Conservation (phyloP, 2,113 vertebrate species). For the Scopus umbretta region DNA sequence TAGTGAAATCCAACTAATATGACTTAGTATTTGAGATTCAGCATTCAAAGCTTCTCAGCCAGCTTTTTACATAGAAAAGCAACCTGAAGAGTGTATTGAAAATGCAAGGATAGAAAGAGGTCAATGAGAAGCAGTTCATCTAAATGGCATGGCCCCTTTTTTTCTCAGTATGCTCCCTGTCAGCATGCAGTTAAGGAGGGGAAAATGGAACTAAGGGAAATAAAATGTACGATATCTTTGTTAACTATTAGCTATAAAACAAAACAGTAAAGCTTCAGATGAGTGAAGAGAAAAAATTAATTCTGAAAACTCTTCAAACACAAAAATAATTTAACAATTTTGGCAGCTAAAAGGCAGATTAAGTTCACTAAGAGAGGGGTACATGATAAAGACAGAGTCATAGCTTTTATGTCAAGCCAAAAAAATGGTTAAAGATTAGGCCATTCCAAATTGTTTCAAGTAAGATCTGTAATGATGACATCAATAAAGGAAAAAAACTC, state of each 20-base stretch:
- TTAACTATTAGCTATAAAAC: background rate
- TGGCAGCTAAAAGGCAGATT: background rate
- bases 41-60: background rate
- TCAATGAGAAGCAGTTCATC: constrained; percentile 17
- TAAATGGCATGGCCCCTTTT: background rate
- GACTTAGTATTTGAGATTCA: background rate
- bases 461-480: background rate
- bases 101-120: constrained; percentile 24
- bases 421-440: background rate
- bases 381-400: background rate
- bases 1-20: background rate
- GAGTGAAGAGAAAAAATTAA: background rate
- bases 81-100: background rate
- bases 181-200: background rate
- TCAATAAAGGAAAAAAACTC: background rate
- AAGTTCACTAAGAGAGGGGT: background rate
- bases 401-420: background rate
- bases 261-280: background rate
- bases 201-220: constrained; percentile 3
- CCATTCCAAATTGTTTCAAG: background rate
- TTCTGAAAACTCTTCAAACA: background rate
- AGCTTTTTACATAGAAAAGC: background rate
- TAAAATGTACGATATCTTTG: background rate
- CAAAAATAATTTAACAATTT: background rate
- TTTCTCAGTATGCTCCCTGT: background rate